Evolutionary conservation across 2,888 invertebrate species (phyloP).

Genomic region (Athalia rosae): DNA sequence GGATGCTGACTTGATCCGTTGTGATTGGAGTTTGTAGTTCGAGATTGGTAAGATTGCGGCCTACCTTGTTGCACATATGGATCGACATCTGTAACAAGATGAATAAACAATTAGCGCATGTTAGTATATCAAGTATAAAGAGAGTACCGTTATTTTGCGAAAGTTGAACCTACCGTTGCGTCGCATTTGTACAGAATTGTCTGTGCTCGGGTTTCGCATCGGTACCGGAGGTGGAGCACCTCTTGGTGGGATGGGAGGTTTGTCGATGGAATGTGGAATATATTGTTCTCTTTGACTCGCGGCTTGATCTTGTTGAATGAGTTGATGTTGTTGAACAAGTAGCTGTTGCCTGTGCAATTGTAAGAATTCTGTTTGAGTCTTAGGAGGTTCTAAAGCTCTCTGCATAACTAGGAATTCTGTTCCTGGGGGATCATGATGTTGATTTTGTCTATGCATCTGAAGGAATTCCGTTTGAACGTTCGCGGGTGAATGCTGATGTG

Average conservation of each 20-base stretch:
- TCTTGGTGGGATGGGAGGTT: constrained; percentile 78
- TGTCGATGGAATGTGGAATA: constrained; percentile 69
- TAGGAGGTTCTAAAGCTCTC: constrained; percentile 58
- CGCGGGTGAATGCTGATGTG: constrained; percentile 61
- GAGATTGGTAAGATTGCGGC: constrained; percentile 68
- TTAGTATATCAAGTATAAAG: background rate
- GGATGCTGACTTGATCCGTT: constrained; percentile 69
- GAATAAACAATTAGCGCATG: background rate
- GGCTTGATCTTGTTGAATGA: constrained; percentile 63
- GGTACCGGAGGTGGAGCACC: constrained; percentile 78
- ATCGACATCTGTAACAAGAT: constrained; percentile 60
- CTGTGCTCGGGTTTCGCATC: constrained; percentile 71
- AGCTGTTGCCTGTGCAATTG: constrained; percentile 73
- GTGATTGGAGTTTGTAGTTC: constrained; percentile 64
- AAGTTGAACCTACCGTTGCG: constrained; percentile 63
- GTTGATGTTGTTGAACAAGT: constrained; percentile 70
- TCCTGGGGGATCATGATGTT: constrained; percentile 55
- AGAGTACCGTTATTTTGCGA: background rate
- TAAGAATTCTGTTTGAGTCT: constrained; percentile 76
- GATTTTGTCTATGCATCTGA: constrained; percentile 67
- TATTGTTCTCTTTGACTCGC: constrained; percentile 60
- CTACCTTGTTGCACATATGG: constrained; percentile 63
- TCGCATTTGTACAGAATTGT: constrained; percentile 65
- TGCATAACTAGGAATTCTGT: constrained; percentile 59
- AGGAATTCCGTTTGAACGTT: constrained; percentile 68